phyloP scores from a whole-genome alignment of 2,888 invertebrate species.

The Noctua comes region DNA sequence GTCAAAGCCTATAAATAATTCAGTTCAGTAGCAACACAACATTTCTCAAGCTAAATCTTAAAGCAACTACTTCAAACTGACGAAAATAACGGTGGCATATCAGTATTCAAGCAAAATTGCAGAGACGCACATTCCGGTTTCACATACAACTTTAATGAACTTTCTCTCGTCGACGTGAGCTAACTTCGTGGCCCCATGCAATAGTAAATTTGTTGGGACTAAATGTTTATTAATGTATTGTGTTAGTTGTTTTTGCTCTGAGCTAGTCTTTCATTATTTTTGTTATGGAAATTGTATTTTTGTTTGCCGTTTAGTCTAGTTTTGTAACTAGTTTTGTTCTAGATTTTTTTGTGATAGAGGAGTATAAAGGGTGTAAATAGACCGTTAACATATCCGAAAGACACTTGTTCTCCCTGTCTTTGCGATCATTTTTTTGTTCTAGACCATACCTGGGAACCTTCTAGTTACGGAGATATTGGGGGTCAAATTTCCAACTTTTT shows the following conservation, averaged over 20 bases:
- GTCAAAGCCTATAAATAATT: background rate
- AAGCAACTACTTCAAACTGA: constrained; percentile 45
- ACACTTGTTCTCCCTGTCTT: too few species aligned
- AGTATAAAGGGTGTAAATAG: too few species aligned
- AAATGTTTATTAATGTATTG: constrained; percentile 74
- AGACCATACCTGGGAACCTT: too few species aligned
- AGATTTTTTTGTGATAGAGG: background rate
- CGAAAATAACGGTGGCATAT: constrained; percentile 45
- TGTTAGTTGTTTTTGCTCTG: constrained; percentile 51
- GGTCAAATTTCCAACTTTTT: too few species aligned
- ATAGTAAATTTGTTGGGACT: constrained; percentile 70
- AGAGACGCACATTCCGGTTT: constrained; percentile 17
- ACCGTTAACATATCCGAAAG: too few species aligned
- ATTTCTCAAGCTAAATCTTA: constrained; percentile 29
- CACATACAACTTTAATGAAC: constrained; percentile 59
- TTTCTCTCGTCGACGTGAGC: constrained; percentile 29
- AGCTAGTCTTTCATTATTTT: constrained; percentile 44
- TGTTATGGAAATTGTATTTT: background rate
- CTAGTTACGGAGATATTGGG: too few species aligned
- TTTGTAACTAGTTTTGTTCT: background rate
- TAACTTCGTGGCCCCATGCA: constrained; percentile 61
- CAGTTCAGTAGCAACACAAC: background rate
- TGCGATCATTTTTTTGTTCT: too few species aligned
- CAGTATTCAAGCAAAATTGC: constrained; percentile 48
- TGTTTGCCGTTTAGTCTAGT: background rate